A percentile compares a stretch with the other conserved stretches of the same genome.
Evolutionary conservation across 1,140 invertebrate species (phyloP).

Genomic region (Papilio xuthus): DNA sequence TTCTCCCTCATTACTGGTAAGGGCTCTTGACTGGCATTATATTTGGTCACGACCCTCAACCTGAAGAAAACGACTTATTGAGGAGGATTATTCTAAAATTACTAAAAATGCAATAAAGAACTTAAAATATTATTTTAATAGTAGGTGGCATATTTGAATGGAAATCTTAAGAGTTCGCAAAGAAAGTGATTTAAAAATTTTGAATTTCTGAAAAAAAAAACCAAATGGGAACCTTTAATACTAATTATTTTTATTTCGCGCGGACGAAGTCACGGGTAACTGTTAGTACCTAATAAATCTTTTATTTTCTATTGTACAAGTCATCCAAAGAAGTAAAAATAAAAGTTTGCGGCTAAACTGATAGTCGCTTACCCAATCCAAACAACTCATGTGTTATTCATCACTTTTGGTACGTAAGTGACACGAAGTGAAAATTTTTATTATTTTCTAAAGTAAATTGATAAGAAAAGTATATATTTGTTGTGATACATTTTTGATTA

Average conservation of each 20-base stretch:
- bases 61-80: no score
- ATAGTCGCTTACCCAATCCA: conserved; percentile 12
- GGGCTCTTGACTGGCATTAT: neutral
- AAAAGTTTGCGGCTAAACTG: conserved; percentile 10
- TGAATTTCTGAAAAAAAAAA: neutral
- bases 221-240: no score
- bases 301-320: neutral
- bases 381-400: conserved; percentile 11
- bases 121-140: neutral
- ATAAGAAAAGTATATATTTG: neutral
- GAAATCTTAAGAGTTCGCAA: neutral
- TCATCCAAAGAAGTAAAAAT: neutral
- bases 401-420: neutral
- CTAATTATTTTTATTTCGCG: no score
- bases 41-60: neutral
- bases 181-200: no score
- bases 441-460: conserved; percentile 4
- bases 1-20: neutral
- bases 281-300: neutral
- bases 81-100: neutral
- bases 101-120: neutral
- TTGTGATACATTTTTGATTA: neutral
- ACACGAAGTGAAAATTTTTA: neutral
- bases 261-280: no score
- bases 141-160: neutral